Evolutionary conservation across 2,888 invertebrate genomes (phyloP).

Genomic region (Drosophila kanekoi): DNA sequence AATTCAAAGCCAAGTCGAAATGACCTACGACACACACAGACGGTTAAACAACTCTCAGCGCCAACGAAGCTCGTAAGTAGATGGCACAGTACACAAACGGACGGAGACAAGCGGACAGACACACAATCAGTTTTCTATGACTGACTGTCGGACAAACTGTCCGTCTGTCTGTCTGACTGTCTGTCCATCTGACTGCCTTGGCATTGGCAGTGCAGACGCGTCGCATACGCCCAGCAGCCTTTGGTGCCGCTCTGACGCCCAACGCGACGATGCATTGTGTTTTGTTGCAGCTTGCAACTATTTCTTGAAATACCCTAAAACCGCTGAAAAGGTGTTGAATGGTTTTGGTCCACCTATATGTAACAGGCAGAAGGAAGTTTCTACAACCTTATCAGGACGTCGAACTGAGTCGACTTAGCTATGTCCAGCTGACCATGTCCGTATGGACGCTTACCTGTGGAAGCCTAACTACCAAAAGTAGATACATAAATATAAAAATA

Average conservation of each 20-base stretch:
- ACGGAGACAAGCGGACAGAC: constrained; percentile 5
- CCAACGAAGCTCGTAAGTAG: constrained; percentile 48
- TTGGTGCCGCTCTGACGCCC: constrained; percentile 64
- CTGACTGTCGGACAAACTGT: constrained; percentile 6
- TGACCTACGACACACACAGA: constrained; percentile 51
- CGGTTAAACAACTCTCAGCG: constrained; percentile 43
- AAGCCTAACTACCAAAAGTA: too few relatives aligned
- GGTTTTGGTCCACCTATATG: too few relatives aligned
- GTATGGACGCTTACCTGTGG: too few relatives aligned
- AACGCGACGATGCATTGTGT: constrained; percentile 22
- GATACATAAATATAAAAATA: too few relatives aligned
- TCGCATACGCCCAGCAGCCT: constrained; percentile 23
- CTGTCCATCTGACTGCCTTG: constrained; percentile 38
- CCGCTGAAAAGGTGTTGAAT: too few relatives aligned
- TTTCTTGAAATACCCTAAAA: background rate
- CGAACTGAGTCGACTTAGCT: too few relatives aligned
- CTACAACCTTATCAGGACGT: too few relatives aligned
- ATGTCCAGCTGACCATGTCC: too few relatives aligned
- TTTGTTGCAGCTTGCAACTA: constrained; percentile 12
- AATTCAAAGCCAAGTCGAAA: constrained; percentile 54
- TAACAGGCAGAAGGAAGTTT: too few relatives aligned
- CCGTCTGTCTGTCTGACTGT: background rate
- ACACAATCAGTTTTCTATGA: constrained; percentile 46
- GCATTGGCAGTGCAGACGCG: constrained; percentile 46
- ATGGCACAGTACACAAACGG: constrained; percentile 42